Conservation (phyloP, 2,113 vertebrate species). For the Amphiprion percula region DNA sequence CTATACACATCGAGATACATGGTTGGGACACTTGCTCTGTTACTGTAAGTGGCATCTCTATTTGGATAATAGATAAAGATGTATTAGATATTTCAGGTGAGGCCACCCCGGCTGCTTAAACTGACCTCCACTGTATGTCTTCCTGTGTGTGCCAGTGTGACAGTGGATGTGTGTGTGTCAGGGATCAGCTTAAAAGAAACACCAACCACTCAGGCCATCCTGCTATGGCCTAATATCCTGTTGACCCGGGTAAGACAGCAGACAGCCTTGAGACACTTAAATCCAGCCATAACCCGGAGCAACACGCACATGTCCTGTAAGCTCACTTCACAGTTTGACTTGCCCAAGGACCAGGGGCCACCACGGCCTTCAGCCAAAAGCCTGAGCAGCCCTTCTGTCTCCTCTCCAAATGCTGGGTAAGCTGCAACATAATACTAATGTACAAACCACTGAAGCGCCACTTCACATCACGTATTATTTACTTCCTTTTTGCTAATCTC, state of each 20-base stretch:
- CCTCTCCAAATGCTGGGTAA: neutral
- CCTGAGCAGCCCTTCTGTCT: constrained; percentile 4
- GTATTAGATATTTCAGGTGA: neutral
- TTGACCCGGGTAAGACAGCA: constrained; percentile 73
- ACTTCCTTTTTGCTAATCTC: neutral
- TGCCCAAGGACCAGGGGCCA: constrained; percentile 14
- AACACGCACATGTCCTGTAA: constrained; percentile 60
- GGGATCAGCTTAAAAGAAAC: constrained; percentile 64
- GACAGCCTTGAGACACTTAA: constrained; percentile 73
- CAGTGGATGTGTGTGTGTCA: constrained; percentile 24
- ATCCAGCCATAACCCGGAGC: constrained; percentile 57
- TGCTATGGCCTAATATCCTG: constrained; percentile 73
- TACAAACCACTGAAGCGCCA: constrained; percentile 16
- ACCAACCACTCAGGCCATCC: constrained; percentile 40
- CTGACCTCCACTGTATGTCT: constrained; percentile 9
- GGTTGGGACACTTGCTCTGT: too few relatives aligned
- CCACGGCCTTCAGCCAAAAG: constrained; percentile 33
- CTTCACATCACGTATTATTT: neutral
- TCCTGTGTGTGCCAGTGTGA: constrained; percentile 31
- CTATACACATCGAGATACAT: too few relatives aligned
- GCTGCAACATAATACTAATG: constrained; percentile 19
- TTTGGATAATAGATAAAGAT: too few relatives aligned
- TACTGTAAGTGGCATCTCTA: too few relatives aligned
- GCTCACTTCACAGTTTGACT: constrained; percentile 53
- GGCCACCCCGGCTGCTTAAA: constrained; percentile 8